A percentile compares a stretch with the other conserved stretches of the same genome.
These are phyloP conservation scores for Erethizon dorsatum DNA, from an alignment of 2,797 vertebrate species.

Conservation along the genomic window DNA sequence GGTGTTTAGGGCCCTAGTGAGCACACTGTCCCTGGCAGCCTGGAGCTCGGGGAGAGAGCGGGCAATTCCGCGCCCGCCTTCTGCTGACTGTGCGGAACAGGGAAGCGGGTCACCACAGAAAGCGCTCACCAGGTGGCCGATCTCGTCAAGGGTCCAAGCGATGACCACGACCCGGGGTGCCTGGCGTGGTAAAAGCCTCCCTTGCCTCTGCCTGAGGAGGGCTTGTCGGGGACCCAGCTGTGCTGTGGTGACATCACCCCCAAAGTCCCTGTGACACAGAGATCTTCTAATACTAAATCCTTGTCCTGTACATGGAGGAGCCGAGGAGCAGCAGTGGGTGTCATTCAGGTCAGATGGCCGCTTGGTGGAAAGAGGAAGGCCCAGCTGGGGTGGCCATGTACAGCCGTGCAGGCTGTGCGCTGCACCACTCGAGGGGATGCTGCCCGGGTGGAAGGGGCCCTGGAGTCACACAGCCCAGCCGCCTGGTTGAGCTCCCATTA, in stretches of 20 bases:
- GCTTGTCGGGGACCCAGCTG: rapidly evolving
- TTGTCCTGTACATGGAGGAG: neutral
- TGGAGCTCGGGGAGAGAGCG: neutral
- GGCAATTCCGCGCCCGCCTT: too few species aligned
- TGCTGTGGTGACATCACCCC: neutral
- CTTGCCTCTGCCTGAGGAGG: neutral
- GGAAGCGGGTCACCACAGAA: neutral
- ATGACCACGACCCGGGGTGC: rapidly evolving
- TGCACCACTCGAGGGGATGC: rapidly evolving
- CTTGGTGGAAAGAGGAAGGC: neutral
- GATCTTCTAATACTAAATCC: neutral
- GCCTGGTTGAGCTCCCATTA: neutral
- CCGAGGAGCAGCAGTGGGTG: rapidly evolving
- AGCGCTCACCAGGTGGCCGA: neutral
- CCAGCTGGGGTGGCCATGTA: rapidly evolving
- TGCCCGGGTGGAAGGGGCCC: neutral
- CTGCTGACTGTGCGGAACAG: too few species aligned
- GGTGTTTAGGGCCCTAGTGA: neutral
- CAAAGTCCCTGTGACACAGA: neutral
- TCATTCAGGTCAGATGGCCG: neutral
- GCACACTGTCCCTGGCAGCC: neutral
- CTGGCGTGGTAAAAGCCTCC: neutral
- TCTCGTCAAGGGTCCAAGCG: neutral
- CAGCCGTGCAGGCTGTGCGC: neutral
- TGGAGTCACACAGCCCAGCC: rapidly evolving